Percentiles rank a stretch among this genome's conserved stretches.
phyloP scores from a whole-genome alignment of 2,113 vertebrate genomes.

The Actinemys pallida region DNA sequence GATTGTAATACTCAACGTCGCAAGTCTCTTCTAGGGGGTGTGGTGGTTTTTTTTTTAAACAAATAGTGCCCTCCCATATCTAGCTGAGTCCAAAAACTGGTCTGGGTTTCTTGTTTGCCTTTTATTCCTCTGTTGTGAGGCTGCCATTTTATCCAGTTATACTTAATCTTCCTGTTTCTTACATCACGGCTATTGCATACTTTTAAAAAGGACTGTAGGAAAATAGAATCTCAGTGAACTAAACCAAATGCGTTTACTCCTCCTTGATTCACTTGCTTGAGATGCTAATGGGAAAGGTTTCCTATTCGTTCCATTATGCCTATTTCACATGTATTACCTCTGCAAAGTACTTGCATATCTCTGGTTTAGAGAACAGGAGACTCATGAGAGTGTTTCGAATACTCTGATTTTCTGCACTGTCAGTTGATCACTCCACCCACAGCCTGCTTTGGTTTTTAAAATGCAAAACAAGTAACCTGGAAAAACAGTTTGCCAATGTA shows the following conservation, averaged over 20 bases:
- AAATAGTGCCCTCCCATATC: neutral
- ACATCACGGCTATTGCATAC: neutral
- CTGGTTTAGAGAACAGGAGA: neutral
- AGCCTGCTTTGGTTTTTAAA: neutral
- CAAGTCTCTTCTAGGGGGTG: neutral
- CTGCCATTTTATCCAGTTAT: neutral
- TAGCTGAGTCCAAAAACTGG: neutral
- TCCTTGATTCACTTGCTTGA: neutral
- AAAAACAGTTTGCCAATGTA: neutral
- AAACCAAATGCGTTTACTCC: neutral
- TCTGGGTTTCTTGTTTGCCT: neutral
- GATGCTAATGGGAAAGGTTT: neutral
- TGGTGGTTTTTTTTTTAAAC: neutral
- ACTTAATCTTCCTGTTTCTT: neutral
- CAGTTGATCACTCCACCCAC: neutral
- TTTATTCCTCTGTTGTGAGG: neutral
- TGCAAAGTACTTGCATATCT: fast-evolving
- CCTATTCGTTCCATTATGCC: neutral
- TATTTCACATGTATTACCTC: neutral
- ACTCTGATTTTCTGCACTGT: neutral
- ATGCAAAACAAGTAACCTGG: neutral
- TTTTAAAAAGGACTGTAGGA: neutral
- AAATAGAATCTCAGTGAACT: neutral
- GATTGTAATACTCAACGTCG: neutral
- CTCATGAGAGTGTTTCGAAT: neutral